A percentile compares a stretch with the other conserved stretches of the same genome.
Evolutionary conservation across 1,140 invertebrate genomes (phyloP).

Genomic region (Elymnias hypermnestra): DNA sequence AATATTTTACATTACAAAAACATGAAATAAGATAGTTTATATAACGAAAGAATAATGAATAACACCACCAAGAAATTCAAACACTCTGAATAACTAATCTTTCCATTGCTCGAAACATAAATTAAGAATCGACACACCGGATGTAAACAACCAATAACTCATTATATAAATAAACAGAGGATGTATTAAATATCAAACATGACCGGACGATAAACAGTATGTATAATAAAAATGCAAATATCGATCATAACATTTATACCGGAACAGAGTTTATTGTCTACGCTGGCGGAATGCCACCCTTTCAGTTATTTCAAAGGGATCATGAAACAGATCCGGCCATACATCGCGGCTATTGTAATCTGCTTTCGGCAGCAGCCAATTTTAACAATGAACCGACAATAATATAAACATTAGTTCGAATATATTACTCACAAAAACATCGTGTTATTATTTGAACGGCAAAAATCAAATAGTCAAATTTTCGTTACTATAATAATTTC

Average conservation of each 20-base stretch:
- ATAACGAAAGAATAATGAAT: too few relatives aligned
- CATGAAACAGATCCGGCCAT: slow-evolving; percentile 19
- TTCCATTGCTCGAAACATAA: too few relatives aligned
- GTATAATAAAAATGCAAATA: slow-evolving; percentile 59
- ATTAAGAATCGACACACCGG: neutral
- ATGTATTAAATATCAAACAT: slow-evolving; percentile 10
- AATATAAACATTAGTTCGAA: neutral
- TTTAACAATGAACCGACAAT: slow-evolving; percentile 1
- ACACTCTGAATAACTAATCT: too few relatives aligned
- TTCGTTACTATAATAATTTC: too few relatives aligned
- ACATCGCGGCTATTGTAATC: slow-evolving; percentile 27
- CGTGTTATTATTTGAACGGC: too few relatives aligned
- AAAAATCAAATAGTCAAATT: too few relatives aligned
- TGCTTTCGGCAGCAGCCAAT: slow-evolving; percentile 9
- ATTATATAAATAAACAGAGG: slow-evolving; percentile 6
- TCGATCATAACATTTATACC: slow-evolving; percentile 39
- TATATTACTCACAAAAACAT: too few relatives aligned
- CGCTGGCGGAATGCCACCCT: slow-evolving; percentile 45
- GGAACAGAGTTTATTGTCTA: slow-evolving; percentile 42
- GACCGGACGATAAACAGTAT: slow-evolving; percentile 12
- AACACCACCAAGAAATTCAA: too few relatives aligned
- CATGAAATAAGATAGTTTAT: too few relatives aligned
- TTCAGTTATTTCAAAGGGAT: slow-evolving; percentile 26
- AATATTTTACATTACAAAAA: too few relatives aligned
- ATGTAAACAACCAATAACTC: slow-evolving; percentile 1